A percentile compares a stretch with the other conserved stretches of the same genome.
Conservation (phyloP, 1,140 invertebrate species). For the Diploscapter pachys region DNA sequence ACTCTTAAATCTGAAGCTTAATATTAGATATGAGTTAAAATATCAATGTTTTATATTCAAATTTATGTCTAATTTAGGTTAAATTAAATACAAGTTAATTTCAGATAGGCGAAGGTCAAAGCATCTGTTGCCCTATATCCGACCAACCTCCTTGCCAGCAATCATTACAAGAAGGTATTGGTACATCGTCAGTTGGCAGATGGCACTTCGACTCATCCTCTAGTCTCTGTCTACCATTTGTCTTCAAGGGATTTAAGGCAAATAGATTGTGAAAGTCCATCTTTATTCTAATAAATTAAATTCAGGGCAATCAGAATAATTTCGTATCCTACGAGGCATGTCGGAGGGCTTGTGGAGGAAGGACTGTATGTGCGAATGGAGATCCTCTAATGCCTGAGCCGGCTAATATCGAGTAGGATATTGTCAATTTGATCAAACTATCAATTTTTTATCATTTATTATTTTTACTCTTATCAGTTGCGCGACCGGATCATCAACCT, state of each 20-base stretch:
- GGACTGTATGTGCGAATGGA: constrained; percentile 20
- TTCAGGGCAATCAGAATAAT: constrained; percentile 59
- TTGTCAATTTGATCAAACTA: no score
- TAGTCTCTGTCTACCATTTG: constrained; percentile 30
- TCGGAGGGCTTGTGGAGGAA: constrained; percentile 31
- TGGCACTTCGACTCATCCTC: constrained; percentile 36
- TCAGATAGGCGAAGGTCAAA: constrained; percentile 36
- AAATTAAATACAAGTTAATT: background rate
- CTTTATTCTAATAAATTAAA: background rate
- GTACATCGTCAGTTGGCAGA: constrained; percentile 18
- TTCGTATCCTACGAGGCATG: constrained; percentile 44
- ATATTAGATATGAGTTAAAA: no score
- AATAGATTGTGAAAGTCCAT: background rate
- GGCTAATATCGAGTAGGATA: background rate
- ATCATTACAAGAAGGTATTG: constrained; percentile 23
- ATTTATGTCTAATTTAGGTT: no score
- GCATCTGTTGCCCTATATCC: constrained; percentile 37
- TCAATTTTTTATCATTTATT: background rate
- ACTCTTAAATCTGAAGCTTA: no score
- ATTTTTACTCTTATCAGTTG: background rate
- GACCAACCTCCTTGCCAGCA: constrained; percentile 28
- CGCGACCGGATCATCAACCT: constrained; percentile 11
- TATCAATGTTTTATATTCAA: no score
- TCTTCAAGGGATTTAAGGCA: constrained; percentile 39
- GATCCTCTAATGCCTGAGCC: constrained; percentile 8